These are phyloP conservation scores for Mustelus asterias DNA, from an alignment of 2,113 vertebrate genomes.

Conservation along the genomic window DNA sequence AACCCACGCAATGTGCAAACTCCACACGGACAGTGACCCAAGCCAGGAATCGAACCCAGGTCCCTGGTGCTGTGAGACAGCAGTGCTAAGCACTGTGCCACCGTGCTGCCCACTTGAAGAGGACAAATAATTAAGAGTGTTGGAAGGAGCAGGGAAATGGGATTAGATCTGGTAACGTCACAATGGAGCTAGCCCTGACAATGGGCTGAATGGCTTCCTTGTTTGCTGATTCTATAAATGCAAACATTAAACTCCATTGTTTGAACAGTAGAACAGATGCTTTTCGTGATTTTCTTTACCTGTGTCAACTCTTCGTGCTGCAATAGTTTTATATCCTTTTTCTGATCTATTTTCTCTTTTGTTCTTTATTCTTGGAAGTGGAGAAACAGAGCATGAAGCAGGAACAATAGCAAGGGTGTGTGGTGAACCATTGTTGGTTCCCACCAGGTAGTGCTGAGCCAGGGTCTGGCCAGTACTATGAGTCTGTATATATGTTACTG, in stretches of 20 bases:
- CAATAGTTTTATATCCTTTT: neutral
- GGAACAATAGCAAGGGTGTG: neutral
- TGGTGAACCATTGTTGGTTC: no score
- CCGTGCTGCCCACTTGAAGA: neutral
- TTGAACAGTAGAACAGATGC: neutral
- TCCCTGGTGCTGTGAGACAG: no score
- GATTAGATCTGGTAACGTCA: neutral
- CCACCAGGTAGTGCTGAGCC: no score
- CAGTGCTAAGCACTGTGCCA: no score
- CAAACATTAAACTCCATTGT: neutral
- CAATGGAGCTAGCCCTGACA: neutral
- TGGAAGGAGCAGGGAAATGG: neutral
- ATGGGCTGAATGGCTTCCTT: neutral
- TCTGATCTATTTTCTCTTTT: no score
- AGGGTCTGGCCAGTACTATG: no score
- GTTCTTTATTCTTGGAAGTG: no score
- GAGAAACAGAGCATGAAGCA: no score
- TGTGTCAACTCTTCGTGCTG: neutral
- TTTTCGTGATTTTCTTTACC: neutral
- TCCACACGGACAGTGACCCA: no score
- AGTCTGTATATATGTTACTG: no score
- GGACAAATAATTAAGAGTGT: neutral
- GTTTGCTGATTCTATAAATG: neutral
- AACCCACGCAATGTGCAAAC: no score
- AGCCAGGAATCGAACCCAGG: no score